Base-by-base conservation (phyloP, 2,888 invertebrate genomes). In the Brachypalpus laphriformis region DNA sequence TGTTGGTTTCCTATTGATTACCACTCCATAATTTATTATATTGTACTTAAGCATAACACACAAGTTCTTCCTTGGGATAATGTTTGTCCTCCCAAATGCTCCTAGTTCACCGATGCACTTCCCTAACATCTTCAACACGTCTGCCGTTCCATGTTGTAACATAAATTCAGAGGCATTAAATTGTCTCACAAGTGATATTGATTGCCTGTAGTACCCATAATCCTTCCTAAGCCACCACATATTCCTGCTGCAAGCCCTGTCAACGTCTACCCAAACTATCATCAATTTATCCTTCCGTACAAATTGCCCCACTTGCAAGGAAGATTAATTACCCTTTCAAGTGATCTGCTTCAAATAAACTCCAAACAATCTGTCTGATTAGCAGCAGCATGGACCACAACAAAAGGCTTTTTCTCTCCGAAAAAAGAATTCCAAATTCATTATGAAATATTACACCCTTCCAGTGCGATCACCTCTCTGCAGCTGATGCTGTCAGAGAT, bases 381-480 rank as follows among this genome's bases (percentile, higher is more conserved):
- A 54, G 71, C n/a, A 61, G 42, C 77, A 70, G 22, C 34, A 47
- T 61, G 61, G 28, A 37, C 54, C 40, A 51, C 40, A 56, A 51
- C n/a, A 54, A 47, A 66, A 68, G 40, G 5, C 31, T 49, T 20
- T 25, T 31, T 14, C 1, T 40, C 40, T 40, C 3, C n/a, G n/a
- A 37, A 11, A 18, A 20, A n/a, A 28, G 25, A 34, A 16, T 49
- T 34, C 56, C 37, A 20, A 18, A 9, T 56, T 56, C 66, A 28
- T 16, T 31, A 59, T 76, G 77, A 82, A 57, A 76, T 76, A 70
- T 56, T 56, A 76, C 68, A 75, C 81, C 63, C 76, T 70, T 42
- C 42, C 40, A n/a, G 20, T 42, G 59, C 56, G 37, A 71, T 54
- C 65, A 47, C 25, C 34, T 34, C 34, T 25, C 16, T 51, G 20